phyloP scores from a whole-genome alignment of 2,797 vertebrate genomes.

The Denticeps clupeoides region DNA sequence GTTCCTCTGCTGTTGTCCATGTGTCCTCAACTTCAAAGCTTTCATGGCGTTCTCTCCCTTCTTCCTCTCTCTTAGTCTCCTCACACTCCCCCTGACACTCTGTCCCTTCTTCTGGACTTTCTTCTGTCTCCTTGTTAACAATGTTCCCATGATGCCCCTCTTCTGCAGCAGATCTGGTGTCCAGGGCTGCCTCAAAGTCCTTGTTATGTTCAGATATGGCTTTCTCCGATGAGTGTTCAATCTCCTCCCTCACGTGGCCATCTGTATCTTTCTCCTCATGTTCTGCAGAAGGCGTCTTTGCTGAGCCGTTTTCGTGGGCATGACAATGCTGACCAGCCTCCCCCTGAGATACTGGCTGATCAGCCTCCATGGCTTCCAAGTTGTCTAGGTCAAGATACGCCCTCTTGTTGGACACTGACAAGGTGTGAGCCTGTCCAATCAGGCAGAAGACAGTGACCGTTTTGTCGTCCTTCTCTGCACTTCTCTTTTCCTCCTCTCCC shows the following conservation, averaged over 20 bases:
- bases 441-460: constrained; percentile 47
- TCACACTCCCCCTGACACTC: too few relatives aligned
- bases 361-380: constrained; percentile 2
- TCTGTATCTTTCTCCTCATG: neutral
- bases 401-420: constrained; percentile 13
- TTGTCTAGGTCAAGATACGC: constrained; percentile 19
- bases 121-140: neutral
- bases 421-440: constrained; percentile 47
- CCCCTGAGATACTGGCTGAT: constrained; percentile 6
- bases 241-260: too few relatives aligned
- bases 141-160: too few relatives aligned
- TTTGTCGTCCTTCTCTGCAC: constrained; percentile 12
- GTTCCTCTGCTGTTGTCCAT: constrained; percentile 39
- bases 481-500: constrained; percentile 18
- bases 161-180: constrained; percentile 1
- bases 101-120: constrained; percentile 20
- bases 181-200: too few relatives aligned
- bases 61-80: too few relatives aligned
- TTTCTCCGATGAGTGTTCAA: too few relatives aligned
- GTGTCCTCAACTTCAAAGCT: constrained; percentile 35
- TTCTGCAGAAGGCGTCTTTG: too few relatives aligned
- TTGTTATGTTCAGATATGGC: too few relatives aligned
- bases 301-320: neutral
- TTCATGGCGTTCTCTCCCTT: constrained; percentile 40
- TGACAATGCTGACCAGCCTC: constrained; percentile 16